phyloP scores from a whole-genome alignment of 2,797 vertebrate genomes.

The Peromyscus melanophrys region DNA sequence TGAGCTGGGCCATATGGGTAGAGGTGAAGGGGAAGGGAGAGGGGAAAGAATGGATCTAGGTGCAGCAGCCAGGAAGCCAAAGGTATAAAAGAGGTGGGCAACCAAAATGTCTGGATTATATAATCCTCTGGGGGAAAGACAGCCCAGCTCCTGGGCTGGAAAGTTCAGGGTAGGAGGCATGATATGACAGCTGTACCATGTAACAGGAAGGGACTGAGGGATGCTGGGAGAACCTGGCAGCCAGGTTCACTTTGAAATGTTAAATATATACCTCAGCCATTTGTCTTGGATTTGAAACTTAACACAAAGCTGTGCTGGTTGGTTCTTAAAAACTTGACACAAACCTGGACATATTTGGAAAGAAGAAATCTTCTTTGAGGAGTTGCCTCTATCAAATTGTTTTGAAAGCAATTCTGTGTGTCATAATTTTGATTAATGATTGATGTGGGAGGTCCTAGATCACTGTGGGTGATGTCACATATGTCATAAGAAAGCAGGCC shows the following conservation, averaged over 20 bases:
- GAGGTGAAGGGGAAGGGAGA: too few species aligned
- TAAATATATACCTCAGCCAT: background rate
- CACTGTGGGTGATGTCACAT: background rate
- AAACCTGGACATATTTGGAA: background rate
- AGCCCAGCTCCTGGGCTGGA: too few species aligned
- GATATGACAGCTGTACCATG: background rate
- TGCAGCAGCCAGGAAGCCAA: too few species aligned
- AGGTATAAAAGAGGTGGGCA: too few species aligned
- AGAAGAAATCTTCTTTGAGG: background rate
- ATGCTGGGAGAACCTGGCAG: background rate
- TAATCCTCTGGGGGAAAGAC: too few species aligned
- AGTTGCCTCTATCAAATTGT: background rate
- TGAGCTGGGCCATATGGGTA: too few species aligned
- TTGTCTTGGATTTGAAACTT: background rate
- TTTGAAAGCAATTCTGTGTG: background rate
- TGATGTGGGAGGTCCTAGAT: background rate
- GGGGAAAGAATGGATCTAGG: too few species aligned
- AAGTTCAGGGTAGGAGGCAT: background rate
- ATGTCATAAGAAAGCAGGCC: too few species aligned
- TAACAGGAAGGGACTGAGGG: background rate
- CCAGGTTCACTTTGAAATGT: background rate
- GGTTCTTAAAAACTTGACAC: background rate
- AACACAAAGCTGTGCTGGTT: background rate
- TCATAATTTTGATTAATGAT: background rate
- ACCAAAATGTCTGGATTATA: too few species aligned